Evolutionary conservation across 2,797 vertebrate species (phyloP).

Genomic region (Ptychobarbus kaznakovi): DNA sequence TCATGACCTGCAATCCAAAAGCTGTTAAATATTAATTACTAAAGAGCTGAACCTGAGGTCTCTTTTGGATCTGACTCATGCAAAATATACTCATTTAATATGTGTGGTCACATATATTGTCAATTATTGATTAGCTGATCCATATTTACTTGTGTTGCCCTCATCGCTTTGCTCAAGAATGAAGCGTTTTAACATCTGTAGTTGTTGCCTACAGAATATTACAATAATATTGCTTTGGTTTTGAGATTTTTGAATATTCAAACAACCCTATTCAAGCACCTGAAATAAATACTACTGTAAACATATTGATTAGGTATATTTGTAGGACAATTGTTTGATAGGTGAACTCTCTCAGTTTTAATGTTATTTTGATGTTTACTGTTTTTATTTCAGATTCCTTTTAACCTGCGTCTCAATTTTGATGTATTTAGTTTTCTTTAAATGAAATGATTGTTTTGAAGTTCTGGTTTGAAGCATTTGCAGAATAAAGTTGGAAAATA

Average conservation of each 20-base stretch:
- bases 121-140: slow-evolving; percentile 28
- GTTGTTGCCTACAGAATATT: neutral
- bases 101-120: neutral
- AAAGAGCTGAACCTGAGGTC: neutral
- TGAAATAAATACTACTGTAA: slow-evolving; percentile 4
- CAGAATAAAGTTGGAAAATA: slow-evolving; percentile 30
- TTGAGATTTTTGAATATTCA: slow-evolving; percentile 1
- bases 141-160: neutral
- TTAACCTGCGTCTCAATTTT: neutral
- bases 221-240: neutral
- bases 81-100: neutral
- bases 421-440: neutral
- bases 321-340: neutral
- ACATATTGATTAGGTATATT: neutral
- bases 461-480: neutral
- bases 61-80: neutral
- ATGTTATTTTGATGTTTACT: neutral
- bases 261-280: neutral
- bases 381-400: neutral
- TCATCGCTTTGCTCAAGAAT: neutral
- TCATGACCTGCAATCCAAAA: slow-evolving; percentile 15
- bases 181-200: neutral
- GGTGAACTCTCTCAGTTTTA: neutral
- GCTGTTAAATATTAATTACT: slow-evolving; percentile 25
- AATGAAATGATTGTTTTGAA: neutral